Conservation (phyloP, 2,888 invertebrate species). For the Matsumyia berberina region DNA sequence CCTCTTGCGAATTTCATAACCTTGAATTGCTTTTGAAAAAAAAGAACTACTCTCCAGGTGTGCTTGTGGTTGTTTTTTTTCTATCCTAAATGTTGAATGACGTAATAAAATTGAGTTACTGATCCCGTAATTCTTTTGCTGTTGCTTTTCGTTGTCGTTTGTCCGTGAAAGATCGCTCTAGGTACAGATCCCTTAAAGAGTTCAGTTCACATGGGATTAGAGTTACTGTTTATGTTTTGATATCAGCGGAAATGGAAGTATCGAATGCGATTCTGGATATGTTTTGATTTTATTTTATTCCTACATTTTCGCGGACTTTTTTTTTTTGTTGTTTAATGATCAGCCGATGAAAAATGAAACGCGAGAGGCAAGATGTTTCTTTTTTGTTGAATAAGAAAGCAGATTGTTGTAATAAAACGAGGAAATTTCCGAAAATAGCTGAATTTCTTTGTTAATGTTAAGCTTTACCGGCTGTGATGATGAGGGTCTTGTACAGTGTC, state of each 20-base stretch:
- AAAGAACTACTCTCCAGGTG: slow-evolving; percentile 28
- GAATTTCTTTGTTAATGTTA: too few species aligned
- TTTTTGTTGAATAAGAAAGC: too few species aligned
- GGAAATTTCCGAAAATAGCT: too few species aligned
- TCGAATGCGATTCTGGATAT: neutral
- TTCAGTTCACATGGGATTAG: neutral
- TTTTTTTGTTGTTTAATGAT: neutral
- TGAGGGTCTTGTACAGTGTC: too few species aligned
- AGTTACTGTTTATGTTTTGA: neutral
- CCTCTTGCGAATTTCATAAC: slow-evolving; percentile 31
- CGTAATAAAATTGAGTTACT: slow-evolving; percentile 8
- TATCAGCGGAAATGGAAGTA: slow-evolving; percentile 10
- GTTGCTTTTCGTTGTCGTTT: neutral
- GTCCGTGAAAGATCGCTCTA: neutral
- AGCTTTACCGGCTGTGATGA: too few species aligned
- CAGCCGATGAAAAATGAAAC: slow-evolving; percentile 6
- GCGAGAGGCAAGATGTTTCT: neutral
- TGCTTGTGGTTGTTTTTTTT: slow-evolving; percentile 8
- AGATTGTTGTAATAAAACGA: too few species aligned
- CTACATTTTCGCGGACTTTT: neutral
- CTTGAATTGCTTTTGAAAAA: slow-evolving; percentile 17
- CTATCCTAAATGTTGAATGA: slow-evolving; percentile 12
- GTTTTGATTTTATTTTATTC: neutral
- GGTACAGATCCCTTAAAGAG: neutral
- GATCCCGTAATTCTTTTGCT: neutral